Evolutionary conservation across 1,140 invertebrate species (phyloP).

Genomic region (Drosophila parabipectinata): DNA sequence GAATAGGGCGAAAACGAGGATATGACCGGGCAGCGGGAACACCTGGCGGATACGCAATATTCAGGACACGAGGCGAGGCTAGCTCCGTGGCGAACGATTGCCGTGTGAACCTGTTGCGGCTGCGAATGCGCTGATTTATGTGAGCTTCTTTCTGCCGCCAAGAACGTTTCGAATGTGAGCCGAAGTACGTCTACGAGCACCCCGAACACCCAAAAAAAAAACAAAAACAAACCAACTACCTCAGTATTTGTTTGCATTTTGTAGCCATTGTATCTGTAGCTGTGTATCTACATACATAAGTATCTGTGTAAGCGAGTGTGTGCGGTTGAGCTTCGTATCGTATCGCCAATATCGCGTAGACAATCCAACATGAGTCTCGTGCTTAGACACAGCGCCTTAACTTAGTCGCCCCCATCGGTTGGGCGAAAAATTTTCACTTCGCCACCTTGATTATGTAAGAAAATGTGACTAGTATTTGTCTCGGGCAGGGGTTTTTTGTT

Average conservation of each 20-base stretch:
- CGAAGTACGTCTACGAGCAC: conserved; percentile 24
- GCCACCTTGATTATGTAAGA: conserved; percentile 61
- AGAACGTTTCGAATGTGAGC: conserved; percentile 42
- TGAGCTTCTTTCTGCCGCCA: conserved; percentile 42
- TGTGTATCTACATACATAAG: not conserved
- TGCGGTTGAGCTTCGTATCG: conserved; percentile 30
- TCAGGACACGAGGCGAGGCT: conserved; percentile 52
- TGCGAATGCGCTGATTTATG: conserved; percentile 72
- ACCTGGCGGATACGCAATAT: conserved; percentile 26
- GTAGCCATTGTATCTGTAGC: not conserved
- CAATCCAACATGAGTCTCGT: conserved; percentile 74
- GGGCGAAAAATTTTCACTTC: conserved; percentile 46
- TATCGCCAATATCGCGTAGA: conserved; percentile 44
- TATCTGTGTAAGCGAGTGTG: not conserved
- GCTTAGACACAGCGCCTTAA: conserved; percentile 55
- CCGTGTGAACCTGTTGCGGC: conserved; percentile 78
- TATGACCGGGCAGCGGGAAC: conserved; percentile 1
- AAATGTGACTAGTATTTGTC: conserved; percentile 59
- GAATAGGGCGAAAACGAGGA: conserved; percentile 6
- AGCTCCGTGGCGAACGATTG: conserved; percentile 72
- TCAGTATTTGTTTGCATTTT: conserved; percentile 3
- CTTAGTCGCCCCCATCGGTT: conserved; percentile 9
- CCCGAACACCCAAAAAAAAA: not conserved
- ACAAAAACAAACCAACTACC: not conserved
- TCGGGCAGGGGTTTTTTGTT: conserved; percentile 2